A percentile compares a stretch with the other conserved stretches of the same genome.
phyloP scores from a whole-genome alignment of 2,888 invertebrate genomes.

The Bhutanitis thaidina region DNA sequence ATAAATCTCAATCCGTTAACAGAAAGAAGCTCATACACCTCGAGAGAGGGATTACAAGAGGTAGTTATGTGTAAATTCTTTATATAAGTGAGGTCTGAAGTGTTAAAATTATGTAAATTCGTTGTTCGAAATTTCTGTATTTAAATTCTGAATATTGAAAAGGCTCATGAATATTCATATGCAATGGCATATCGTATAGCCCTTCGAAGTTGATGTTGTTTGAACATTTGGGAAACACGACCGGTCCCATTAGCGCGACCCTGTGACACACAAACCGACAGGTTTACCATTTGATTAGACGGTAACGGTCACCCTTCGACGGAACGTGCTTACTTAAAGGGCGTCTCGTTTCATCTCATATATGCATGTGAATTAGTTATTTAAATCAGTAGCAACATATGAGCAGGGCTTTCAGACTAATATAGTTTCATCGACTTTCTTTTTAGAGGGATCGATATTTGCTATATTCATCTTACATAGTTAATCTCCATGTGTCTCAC shows the following conservation, averaged over 20 bases:
- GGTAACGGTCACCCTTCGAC: slow-evolving; percentile 26
- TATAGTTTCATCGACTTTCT: too few species aligned
- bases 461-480: too few species aligned
- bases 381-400: too few species aligned
- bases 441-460: too few species aligned
- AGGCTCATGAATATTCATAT: slow-evolving; percentile 1
- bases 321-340: neutral
- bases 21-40: too few species aligned
- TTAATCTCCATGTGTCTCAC: too few species aligned
- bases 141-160: neutral
- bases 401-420: too few species aligned
- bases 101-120: neutral
- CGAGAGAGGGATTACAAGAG: too few species aligned
- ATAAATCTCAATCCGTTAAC: too few species aligned
- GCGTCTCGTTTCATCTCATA: neutral
- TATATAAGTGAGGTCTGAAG: too few species aligned
- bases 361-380: too few species aligned
- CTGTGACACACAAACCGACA: slow-evolving; percentile 41
- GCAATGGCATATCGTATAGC: neutral
- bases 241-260: slow-evolving; percentile 40
- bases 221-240: slow-evolving; percentile 19
- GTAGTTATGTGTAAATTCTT: too few species aligned
- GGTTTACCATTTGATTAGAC: slow-evolving; percentile 14
- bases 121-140: neutral
- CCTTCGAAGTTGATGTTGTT: slow-evolving; percentile 2